Conservation (phyloP, 1,140 invertebrate species). For the Copidosoma floridanum region DNA sequence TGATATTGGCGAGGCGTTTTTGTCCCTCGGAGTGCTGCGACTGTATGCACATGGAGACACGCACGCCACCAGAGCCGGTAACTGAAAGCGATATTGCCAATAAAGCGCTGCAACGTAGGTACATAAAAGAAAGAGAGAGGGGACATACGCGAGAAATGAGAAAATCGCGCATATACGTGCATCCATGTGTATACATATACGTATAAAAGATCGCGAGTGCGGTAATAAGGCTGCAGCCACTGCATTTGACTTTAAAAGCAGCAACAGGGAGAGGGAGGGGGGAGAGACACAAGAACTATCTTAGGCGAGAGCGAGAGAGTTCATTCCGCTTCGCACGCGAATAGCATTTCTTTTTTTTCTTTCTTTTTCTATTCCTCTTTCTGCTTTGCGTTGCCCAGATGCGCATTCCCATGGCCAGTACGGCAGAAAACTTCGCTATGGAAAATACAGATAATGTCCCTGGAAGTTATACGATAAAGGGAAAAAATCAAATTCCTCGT, state of each 20-base stretch:
- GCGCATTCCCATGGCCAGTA: no score
- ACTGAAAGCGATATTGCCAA: constrained; percentile 7
- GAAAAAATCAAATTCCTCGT: no score
- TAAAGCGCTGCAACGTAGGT: no score
- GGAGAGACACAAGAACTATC: background rate
- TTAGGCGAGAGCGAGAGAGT: background rate
- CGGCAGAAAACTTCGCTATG: no score
- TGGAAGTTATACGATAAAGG: no score
- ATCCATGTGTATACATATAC: no score
- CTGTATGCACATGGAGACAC: no score
- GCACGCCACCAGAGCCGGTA: no score
- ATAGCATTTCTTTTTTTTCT: background rate
- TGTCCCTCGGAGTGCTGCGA: background rate
- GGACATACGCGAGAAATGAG: constrained; percentile 1
- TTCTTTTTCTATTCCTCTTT: no score
- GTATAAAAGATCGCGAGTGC: no score
- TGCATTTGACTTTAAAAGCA: constrained; percentile 22
- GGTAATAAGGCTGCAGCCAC: constrained; percentile 7
- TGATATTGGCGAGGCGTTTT: constrained; percentile 13
- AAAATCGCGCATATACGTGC: constrained; percentile 14
- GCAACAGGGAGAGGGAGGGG: background rate
- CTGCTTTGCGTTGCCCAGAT: no score
- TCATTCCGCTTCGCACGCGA: background rate
- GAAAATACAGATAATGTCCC: no score
- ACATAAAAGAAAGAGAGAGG: background rate